Conservation (phyloP, 2,113 vertebrate genomes). For the Geothlypis trichas region DNA sequence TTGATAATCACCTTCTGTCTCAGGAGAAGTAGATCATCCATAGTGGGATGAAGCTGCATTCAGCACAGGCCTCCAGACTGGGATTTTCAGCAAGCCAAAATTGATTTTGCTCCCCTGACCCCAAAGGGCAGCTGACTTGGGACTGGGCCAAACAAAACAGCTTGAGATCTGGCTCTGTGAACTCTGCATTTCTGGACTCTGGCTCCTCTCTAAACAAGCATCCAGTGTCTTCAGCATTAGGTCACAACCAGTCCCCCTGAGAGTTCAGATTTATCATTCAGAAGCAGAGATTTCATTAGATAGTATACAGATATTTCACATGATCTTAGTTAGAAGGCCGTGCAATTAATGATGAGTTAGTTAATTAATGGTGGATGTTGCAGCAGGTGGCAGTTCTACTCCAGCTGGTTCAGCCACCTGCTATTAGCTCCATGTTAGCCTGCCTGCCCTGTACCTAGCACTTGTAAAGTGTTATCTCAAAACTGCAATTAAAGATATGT, state of each 20-base stretch:
- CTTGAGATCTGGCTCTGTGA: neutral
- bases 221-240: neutral
- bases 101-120: neutral
- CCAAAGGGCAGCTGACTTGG: neutral
- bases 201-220: neutral
- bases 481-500: neutral
- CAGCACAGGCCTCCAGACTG: neutral
- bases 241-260: neutral
- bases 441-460: neutral
- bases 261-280: neutral
- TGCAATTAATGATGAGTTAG: slow-evolving; percentile 58
- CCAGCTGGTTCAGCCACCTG: slow-evolving; percentile 54
- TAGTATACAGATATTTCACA: neutral
- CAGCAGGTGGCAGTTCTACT: slow-evolving; percentile 48
- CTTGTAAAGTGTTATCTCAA: neutral
- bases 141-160: neutral
- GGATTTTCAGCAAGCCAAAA: neutral
- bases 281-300: neutral
- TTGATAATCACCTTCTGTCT: neutral
- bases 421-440: slow-evolving; percentile 5
- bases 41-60: neutral
- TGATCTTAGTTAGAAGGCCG: slow-evolving; percentile 4
- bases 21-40: neutral
- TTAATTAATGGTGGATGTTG: slow-evolving; percentile 59
- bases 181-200: neutral